Conservation (phyloP, 1,140 invertebrate species). For the Dryas iulia region DNA sequence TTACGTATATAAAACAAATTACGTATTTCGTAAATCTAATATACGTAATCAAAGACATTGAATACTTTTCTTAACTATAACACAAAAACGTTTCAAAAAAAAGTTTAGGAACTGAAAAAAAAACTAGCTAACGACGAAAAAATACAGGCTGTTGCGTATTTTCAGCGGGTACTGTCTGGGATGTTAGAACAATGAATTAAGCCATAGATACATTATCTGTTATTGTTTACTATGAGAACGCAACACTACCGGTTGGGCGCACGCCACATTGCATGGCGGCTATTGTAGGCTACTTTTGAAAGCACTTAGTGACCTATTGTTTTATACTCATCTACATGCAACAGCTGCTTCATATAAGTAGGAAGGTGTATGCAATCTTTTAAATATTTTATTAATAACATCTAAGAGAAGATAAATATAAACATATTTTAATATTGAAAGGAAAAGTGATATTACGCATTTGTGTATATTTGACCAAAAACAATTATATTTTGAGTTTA, state of each 20-base stretch:
- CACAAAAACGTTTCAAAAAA: no score
- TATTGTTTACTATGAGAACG: constrained; percentile 65
- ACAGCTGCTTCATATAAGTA: constrained; percentile 38
- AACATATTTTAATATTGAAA: not conserved
- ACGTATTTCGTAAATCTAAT: no score
- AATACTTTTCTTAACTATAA: no score
- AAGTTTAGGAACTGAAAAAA: no score
- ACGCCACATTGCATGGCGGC: constrained; percentile 50
- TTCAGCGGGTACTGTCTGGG: not conserved
- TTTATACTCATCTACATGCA: constrained; percentile 47
- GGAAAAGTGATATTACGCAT: not conserved
- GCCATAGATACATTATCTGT: constrained; percentile 19
- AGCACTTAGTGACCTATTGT: constrained; percentile 60
- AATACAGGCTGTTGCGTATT: constrained; percentile 12
- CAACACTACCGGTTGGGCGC: constrained; percentile 44
- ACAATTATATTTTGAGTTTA: no score
- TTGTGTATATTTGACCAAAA: not conserved
- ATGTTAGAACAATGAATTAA: constrained; percentile 22
- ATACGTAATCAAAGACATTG: no score
- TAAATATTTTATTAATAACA: constrained; percentile 3
- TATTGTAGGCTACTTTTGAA: constrained; percentile 57
- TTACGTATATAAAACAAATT: no score
- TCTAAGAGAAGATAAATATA: not conserved
- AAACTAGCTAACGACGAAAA: no score
- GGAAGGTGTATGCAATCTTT: constrained; percentile 7